Percentiles rank a stretch among this genome's conserved stretches.
These are phyloP conservation scores for Glaucopsyche alexis DNA, from an alignment of 2,888 invertebrate genomes.

Conservation along the genomic window DNA sequence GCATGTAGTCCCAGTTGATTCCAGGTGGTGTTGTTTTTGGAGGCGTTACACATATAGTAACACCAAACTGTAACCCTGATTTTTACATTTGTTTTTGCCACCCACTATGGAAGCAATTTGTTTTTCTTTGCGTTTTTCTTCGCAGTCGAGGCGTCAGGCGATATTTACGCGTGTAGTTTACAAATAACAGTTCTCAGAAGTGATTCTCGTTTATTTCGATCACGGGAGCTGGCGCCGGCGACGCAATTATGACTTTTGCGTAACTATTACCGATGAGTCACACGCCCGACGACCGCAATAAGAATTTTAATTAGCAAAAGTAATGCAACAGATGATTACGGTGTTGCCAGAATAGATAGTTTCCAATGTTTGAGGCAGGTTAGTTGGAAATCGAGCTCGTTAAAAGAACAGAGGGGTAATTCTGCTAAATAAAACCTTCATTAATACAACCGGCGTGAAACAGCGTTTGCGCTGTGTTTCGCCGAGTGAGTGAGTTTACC, in stretches of 20 bases:
- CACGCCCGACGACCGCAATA: constrained; percentile 28
- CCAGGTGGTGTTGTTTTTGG: no score
- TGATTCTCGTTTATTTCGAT: constrained; percentile 49
- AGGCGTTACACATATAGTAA: no score
- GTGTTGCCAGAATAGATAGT: background rate
- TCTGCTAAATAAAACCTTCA: no score
- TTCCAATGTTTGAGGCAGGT: background rate
- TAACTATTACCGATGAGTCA: constrained; percentile 42
- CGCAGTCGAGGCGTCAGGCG: background rate
- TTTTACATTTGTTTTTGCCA: no score
- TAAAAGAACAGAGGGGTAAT: no score
- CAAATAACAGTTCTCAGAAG: constrained; percentile 61
- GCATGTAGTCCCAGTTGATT: no score
- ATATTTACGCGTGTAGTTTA: constrained; percentile 46
- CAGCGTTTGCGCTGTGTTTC: no score
- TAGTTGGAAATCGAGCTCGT: no score
- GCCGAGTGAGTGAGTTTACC: no score
- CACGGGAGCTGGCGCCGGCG: constrained; percentile 45
- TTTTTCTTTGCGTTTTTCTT: background rate
- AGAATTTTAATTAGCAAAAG: constrained; percentile 32
- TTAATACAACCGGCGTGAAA: no score
- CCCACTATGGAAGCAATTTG: background rate
- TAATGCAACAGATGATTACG: constrained; percentile 1
- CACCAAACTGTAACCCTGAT: no score
- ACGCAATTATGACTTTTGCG: constrained; percentile 44